A percentile compares a stretch with the other conserved stretches of the same genome.
Evolutionary conservation across 30 jellyfish, hydroid and myxozoan genomes (phyloP).

Genomic region (Hydractinia echinata): DNA sequence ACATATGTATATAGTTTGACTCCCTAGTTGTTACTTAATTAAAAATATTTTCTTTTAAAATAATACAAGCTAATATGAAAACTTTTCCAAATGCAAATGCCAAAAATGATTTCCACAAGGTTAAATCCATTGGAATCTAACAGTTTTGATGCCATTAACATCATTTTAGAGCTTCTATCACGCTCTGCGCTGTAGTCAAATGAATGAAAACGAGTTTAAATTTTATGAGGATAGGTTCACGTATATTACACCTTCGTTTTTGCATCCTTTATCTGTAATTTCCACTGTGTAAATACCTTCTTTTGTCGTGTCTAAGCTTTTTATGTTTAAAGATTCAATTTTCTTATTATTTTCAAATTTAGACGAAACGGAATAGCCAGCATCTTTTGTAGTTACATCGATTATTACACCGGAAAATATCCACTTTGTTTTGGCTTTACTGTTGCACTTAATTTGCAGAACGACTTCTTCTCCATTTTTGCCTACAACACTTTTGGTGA

Average conservation of each 20-base stretch:
- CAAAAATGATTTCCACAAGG: too few relatives aligned
- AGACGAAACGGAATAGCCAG: neutral
- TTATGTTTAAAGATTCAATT: neutral
- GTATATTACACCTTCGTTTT: neutral
- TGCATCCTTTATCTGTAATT: neutral
- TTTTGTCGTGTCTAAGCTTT: neutral
- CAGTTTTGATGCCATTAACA: too few relatives aligned
- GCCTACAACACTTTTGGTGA: neutral
- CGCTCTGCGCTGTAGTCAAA: too few relatives aligned
- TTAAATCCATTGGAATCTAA: too few relatives aligned
- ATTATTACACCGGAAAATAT: neutral
- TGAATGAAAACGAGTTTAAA: too few relatives aligned
- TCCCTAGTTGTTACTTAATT: too few relatives aligned
- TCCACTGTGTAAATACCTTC: constrained; percentile 24
- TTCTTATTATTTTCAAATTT: neutral
- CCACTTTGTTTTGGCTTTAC: neutral
- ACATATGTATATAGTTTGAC: too few relatives aligned
- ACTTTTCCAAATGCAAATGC: too few relatives aligned
- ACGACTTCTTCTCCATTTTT: constrained; percentile 5
- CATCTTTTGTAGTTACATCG: neutral
- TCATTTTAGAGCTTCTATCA: too few relatives aligned
- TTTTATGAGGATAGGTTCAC: neutral
- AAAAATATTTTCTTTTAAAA: too few relatives aligned
- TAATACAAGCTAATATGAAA: too few relatives aligned
- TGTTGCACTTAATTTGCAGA: neutral